phyloP scores from a whole-genome alignment of 2,888 invertebrate genomes.

The Orthonychiurus folsomi region DNA sequence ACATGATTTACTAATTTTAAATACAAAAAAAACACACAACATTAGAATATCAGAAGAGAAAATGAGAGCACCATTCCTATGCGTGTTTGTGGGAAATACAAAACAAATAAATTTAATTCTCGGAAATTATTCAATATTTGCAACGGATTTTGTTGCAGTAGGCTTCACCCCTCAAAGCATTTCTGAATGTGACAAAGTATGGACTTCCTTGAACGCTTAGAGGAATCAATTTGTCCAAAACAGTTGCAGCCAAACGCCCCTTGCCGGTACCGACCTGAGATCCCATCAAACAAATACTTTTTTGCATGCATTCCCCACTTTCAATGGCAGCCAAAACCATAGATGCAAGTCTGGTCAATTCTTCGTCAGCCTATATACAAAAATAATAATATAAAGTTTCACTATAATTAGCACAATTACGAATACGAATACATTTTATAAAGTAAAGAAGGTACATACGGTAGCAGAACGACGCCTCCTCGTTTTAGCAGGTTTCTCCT shows the following conservation, averaged over 20 bases:
- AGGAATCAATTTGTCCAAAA: slow-evolving; percentile 33
- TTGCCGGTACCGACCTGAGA: slow-evolving; percentile 22
- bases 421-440: neutral
- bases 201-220: slow-evolving; percentile 27
- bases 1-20: too few species aligned
- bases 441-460: slow-evolving; percentile 7
- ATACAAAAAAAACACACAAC: too few species aligned
- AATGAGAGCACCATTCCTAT: neutral
- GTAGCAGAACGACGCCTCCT: slow-evolving; percentile 15
- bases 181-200: slow-evolving; percentile 33
- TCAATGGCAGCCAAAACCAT: slow-evolving; percentile 35
- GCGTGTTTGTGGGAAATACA: neutral
- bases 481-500: slow-evolving; percentile 14
- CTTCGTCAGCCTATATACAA: slow-evolving; percentile 24
- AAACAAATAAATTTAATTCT: neutral
- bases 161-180: slow-evolving; percentile 27
- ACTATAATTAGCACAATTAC: neutral
- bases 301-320: slow-evolving; percentile 38
- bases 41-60: too few species aligned
- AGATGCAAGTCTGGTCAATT: slow-evolving; percentile 31
- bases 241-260: slow-evolving; percentile 24
- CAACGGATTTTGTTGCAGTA: slow-evolving; percentile 32
- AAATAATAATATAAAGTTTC: slow-evolving; percentile 2
- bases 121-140: slow-evolving; percentile 9
- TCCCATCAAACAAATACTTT: slow-evolving; percentile 34